Evolutionary conservation across 2,888 invertebrate genomes (phyloP), one percentile per base, ranked within the genome.

Genomic region (Catocala fraxini): DNA sequence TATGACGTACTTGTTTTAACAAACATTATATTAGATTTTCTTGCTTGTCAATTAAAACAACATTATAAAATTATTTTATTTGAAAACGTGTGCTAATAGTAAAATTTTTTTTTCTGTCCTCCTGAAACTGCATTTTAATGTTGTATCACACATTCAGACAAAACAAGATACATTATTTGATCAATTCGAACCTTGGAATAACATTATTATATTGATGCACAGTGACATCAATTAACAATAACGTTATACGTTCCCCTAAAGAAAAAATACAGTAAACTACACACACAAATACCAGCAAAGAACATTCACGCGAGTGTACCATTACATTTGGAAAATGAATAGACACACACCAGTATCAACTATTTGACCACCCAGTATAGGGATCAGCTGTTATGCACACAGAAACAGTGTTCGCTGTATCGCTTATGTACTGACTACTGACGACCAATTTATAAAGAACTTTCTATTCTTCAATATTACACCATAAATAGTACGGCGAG

Each of bases 371-470:
- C 72, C 55, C n/a, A n/a, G n/a, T n/a, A 56, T 58, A 66, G 59
- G 51, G 65, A 58, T 64, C 68, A 55, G 65, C n/a, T n/a, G n/a
- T 62, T 73, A 68, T 63, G 52, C 71, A 71, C 70, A 72, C 62
- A 63, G 52, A 49, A 60, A 68, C 66, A 60, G 6, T 9, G 35
- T 39, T 39, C 9, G 51, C 60, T 67, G 25, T 63, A 55, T 58
- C 65, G 73, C 76, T 70, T 82, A 82, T 77, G 69, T 83, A 80
- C 75, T 65, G 64, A 25, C 13, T 83, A 80, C 75, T 65, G 64
- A 25, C 13, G 12, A 63, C 85, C 79, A 82, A 54, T 70, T 48
- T 72, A 62, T n/a, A 13, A 41, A 65, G 82, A 75, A 51, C 80
- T 67, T 49, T 48, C 45, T 35, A 53, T 39, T 42, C 10, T 54